Conservation (phyloP, 2,888 invertebrate genomes). For the Malthinus seriepunctatus region DNA sequence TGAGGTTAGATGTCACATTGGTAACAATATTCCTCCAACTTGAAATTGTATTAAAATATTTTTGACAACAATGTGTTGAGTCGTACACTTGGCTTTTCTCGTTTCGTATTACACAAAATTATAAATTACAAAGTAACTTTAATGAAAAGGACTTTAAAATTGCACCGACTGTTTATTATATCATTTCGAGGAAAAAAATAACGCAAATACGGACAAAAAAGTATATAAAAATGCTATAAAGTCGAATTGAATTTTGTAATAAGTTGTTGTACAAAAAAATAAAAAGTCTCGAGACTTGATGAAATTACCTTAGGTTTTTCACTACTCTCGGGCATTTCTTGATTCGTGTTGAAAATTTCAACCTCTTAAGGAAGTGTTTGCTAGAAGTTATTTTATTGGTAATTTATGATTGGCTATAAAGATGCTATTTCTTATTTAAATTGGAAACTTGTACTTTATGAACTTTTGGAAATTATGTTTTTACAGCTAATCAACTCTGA, state of each 20-base stretch:
- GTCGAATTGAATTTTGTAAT: slow-evolving; percentile 28
- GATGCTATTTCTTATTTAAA: too few species aligned
- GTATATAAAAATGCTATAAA: slow-evolving; percentile 26
- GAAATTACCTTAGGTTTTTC: too few species aligned
- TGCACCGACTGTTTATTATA: slow-evolving; percentile 13
- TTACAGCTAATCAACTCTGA: too few species aligned
- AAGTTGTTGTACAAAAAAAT: slow-evolving; percentile 23
- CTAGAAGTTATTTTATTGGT: too few species aligned
- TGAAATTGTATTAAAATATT: slow-evolving; percentile 12
- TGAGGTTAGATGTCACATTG: slow-evolving; percentile 4
- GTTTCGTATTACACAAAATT: slow-evolving; percentile 10
- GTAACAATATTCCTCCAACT: neutral
- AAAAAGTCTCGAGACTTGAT: too few species aligned
- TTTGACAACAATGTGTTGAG: slow-evolving; percentile 14
- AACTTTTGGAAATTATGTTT: too few species aligned
- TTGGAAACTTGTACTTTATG: too few species aligned
- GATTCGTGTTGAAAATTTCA: too few species aligned
- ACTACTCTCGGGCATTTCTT: too few species aligned
- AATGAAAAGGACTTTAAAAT: too few species aligned
- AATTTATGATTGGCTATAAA: too few species aligned
- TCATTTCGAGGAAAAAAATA: slow-evolving; percentile 22
- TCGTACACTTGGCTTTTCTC: neutral
- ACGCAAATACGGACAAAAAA: slow-evolving; percentile 13
- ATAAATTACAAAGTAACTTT: neutral
- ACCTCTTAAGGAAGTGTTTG: too few species aligned